A percentile compares a stretch with the other conserved stretches of the same genome.
Conservation (phyloP, 1,140 invertebrate genomes). For the Nautilus pompilius region DNA sequence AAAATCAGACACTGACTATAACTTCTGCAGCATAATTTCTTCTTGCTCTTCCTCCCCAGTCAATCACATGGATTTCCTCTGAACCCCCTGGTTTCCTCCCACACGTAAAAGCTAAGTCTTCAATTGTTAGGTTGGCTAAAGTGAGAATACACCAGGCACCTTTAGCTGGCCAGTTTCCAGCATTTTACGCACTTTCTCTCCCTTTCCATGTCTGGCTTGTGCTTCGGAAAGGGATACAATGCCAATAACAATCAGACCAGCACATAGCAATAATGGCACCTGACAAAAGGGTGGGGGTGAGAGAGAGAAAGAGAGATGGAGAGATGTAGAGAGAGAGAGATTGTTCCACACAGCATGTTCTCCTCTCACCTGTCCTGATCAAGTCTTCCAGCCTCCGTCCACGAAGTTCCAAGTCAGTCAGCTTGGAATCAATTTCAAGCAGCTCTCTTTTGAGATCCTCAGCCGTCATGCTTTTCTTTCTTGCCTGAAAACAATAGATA, state of each 20-base stretch:
- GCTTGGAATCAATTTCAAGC: conserved; percentile 78
- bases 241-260: not conserved
- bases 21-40: too few species aligned
- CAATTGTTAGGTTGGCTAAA: too few species aligned
- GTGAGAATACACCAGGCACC: too few species aligned
- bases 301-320: not conserved
- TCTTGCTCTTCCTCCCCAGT: too few species aligned
- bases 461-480: conserved; percentile 45
- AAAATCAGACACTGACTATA: too few species aligned
- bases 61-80: too few species aligned
- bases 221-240: conserved; percentile 12
- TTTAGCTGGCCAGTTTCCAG: too few species aligned
- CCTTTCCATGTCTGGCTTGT: too few species aligned
- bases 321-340: not conserved
- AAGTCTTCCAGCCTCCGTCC: conserved; percentile 82
- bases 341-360: conserved; percentile 65
- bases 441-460: conserved; percentile 72
- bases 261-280: conserved; percentile 61
- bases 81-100: too few species aligned
- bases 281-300: conserved; percentile 63
- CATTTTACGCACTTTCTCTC: too few species aligned
- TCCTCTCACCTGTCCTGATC: conserved; percentile 71
- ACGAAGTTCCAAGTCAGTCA: conserved; percentile 83
- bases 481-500: conserved; percentile 15
- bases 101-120: too few species aligned